phyloP scores from a whole-genome alignment of 1,140 invertebrate genomes.

The Berghia stephanieae region DNA sequence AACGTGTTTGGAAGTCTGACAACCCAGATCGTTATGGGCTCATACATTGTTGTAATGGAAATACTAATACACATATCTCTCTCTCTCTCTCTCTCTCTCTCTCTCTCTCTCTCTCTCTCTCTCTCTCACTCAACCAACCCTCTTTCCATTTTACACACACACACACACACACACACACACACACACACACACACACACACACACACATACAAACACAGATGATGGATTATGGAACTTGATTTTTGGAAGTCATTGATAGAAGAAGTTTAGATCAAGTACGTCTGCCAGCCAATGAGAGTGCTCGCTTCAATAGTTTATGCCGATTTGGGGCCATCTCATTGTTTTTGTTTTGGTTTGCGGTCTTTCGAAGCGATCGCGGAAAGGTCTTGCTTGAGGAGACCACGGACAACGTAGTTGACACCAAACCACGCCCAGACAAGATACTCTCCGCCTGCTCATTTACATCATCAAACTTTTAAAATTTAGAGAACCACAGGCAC shows the following conservation, averaged over 20 bases:
- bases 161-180: neutral
- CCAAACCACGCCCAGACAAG: too few species aligned
- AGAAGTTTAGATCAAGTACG: neutral
- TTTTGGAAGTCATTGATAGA: neutral
- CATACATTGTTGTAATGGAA: neutral
- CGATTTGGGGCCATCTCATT: neutral
- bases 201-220: neutral
- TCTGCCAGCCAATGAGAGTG: too few species aligned
- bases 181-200: conserved; percentile 21
- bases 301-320: neutral
- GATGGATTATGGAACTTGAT: too few species aligned
- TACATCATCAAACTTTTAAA: too few species aligned
- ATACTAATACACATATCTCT: neutral
- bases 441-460: too few species aligned
- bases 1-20: neutral
- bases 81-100: neutral
- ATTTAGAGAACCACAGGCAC: too few species aligned
- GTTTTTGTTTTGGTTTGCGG: neutral
- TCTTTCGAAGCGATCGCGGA: neutral
- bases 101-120: neutral
- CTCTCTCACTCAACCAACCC: neutral
- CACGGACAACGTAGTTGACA: too few species aligned
- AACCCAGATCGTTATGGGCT: neutral
- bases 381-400: neutral
- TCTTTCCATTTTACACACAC: neutral